phyloP scores from a whole-genome alignment of 2,888 invertebrate genomes.

The Strigamia transsilvanica region DNA sequence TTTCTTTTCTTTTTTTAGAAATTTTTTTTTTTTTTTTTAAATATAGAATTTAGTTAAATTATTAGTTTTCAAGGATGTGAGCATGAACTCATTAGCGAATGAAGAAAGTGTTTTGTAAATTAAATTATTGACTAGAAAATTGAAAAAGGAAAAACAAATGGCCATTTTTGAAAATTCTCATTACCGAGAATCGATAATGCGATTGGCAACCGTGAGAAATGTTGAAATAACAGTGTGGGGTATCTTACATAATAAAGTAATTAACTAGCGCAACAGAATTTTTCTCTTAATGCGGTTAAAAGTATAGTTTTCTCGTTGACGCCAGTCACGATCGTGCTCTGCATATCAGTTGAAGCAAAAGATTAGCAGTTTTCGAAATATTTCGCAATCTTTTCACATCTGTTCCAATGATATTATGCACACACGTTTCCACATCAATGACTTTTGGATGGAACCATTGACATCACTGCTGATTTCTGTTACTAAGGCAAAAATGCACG shows the following conservation, averaged over 20 bases:
- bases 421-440: conserved; percentile 43
- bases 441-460: conserved; percentile 45
- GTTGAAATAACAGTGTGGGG: neutral
- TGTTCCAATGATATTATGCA: conserved; percentile 36
- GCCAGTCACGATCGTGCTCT: conserved; percentile 3
- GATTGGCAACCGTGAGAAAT: neutral
- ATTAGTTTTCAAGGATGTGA: too few species aligned
- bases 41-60: too few species aligned
- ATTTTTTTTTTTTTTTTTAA: neutral
- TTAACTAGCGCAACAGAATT: conserved; percentile 9
- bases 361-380: conserved; percentile 27
- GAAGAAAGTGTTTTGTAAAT: too few species aligned
- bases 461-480: conserved; percentile 40
- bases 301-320: conserved; percentile 18
- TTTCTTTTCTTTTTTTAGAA: neutral
- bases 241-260: conserved; percentile 23
- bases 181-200: conserved; percentile 1
- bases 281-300: neutral
- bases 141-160: too few species aligned
- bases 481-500: neutral
- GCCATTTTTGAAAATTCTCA: neutral
- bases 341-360: conserved; percentile 28
- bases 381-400: conserved; percentile 36
- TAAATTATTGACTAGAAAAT: too few species aligned
- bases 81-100: too few species aligned